These are phyloP conservation scores for Aradus depressus DNA, from an alignment of 2,888 invertebrate species.

Conservation along the genomic window DNA sequence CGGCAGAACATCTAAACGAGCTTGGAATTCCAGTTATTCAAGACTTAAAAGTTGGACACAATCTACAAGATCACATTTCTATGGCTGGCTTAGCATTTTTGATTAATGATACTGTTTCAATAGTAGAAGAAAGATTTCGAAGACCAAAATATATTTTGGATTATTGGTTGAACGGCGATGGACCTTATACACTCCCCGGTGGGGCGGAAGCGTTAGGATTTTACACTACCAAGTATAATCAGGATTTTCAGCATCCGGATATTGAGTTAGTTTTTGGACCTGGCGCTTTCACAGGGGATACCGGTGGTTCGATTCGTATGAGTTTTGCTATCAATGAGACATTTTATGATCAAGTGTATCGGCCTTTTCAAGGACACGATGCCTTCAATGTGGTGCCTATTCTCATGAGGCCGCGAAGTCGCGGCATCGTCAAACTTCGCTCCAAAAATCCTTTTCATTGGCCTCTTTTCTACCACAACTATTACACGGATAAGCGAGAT, in stretches of 20 bases:
- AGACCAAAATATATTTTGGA: constrained; percentile 35
- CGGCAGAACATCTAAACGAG: constrained; percentile 35
- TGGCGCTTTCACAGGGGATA: constrained; percentile 42
- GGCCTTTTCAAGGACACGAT: constrained; percentile 38
- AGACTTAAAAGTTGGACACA: constrained; percentile 39
- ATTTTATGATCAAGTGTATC: constrained; percentile 38
- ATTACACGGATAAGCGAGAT: constrained; percentile 51
- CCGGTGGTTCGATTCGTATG: constrained; percentile 36
- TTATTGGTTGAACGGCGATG: constrained; percentile 35
- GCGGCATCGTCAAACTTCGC: constrained; percentile 47
- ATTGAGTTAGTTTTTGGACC: constrained; percentile 43
- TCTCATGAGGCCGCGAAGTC: constrained; percentile 59
- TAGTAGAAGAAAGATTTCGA: constrained; percentile 31
- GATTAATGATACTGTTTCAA: constrained; percentile 32
- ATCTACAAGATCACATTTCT: constrained; percentile 39
- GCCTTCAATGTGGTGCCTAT: constrained; percentile 51
- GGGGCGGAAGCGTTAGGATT: constrained; percentile 41
- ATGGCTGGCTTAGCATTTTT: constrained; percentile 36
- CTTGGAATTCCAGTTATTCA: constrained; percentile 37
- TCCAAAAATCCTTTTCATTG: constrained; percentile 45
- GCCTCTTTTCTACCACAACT: constrained; percentile 62
- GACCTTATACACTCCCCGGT: constrained; percentile 38
- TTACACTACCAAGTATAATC: constrained; percentile 38
- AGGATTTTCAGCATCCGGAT: constrained; percentile 36
- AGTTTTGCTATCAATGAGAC: constrained; percentile 37